phyloP scores from a whole-genome alignment of 2,113 vertebrate species.

The Nansenia antarctica region DNA sequence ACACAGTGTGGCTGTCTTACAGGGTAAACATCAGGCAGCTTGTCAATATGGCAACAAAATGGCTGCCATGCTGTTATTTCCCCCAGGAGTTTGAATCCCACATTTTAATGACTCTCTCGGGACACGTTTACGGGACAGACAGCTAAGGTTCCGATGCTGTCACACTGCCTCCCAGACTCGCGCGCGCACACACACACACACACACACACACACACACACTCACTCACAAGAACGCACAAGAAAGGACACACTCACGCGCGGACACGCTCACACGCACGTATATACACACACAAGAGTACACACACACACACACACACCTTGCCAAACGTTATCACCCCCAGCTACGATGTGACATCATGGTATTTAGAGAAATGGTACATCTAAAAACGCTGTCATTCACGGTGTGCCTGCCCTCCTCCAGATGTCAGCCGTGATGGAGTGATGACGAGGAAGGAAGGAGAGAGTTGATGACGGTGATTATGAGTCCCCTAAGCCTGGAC shows the following conservation, averaged over 20 bases:
- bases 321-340: neutral
- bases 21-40: slow-evolving; percentile 36
- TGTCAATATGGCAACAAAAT: slow-evolving; percentile 48
- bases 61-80: slow-evolving; percentile 59
- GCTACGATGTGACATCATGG: neutral
- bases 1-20: slow-evolving; percentile 32
- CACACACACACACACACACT: slow-evolving; percentile 14
- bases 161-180: slow-evolving; percentile 28
- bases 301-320: slow-evolving; percentile 13
- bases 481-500: slow-evolving; percentile 55
- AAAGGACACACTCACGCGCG: no score
- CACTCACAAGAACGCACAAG: no score
- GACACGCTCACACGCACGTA: no score
- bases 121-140: slow-evolving; percentile 41
- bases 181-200: no score
- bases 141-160: slow-evolving; percentile 45
- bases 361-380: slow-evolving; percentile 47
- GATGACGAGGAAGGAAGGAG: slow-evolving; percentile 43
- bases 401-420: slow-evolving; percentile 59
- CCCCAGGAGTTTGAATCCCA: slow-evolving; percentile 45
- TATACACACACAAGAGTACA: no score
- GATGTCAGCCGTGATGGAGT: slow-evolving; percentile 54
- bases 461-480: slow-evolving; percentile 51
- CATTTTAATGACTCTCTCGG: slow-evolving; percentile 49
- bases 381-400: slow-evolving; percentile 55